Base-by-base conservation (phyloP, 2,797 vertebrate genomes). In the Sebastes steindachneri region DNA sequence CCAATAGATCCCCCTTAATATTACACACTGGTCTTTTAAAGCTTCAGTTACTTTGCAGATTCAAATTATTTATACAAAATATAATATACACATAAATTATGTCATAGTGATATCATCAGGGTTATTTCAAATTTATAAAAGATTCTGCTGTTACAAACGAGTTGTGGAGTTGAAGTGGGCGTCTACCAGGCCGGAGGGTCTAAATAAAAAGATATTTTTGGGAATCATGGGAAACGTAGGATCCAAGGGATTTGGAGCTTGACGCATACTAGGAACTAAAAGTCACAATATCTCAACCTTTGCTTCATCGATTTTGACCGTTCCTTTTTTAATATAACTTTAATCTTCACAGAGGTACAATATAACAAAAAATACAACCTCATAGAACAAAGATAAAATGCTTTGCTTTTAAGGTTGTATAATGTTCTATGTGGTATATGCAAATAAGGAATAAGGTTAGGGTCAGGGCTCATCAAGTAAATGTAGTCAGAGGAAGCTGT, bases 381-480 rank as follows among this genome's bases (percentile, higher is more conserved):
- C 33, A 26, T 25, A 37, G 9, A 35, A 6, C 35, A 54, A 2
- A 69, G 23, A 57, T 84, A 12, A 67, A 5, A 11, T 59, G 10
- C 11, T 37, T 68, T 73, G 28, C 29, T 28, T 64, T 19, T 63
- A 8, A 71, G 55, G 62, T 72, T 41, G 23, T 29, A 31, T 21
- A 15, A 58, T 37, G 1, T 45, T 25, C 17, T 5, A 23, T 33
- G 23, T 6, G 7, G 15, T 7, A 5, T n/a, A 58, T 54, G 64
- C 66, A 77, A 5, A 79, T 68, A 2, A 48, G 5, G 25, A 53
- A 0, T 3, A 3, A 7, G 21, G 28, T 72, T 26, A 29, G 53
- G 76, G 15, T 68, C 45, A 65, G 69, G 59, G 10, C 25, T 85
- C 59, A 63, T 64, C 31, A 75, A 66, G 55, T 71, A 66, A 64